Conservation (phyloP, 2,113 vertebrate genomes). For the Mobula birostris region DNA sequence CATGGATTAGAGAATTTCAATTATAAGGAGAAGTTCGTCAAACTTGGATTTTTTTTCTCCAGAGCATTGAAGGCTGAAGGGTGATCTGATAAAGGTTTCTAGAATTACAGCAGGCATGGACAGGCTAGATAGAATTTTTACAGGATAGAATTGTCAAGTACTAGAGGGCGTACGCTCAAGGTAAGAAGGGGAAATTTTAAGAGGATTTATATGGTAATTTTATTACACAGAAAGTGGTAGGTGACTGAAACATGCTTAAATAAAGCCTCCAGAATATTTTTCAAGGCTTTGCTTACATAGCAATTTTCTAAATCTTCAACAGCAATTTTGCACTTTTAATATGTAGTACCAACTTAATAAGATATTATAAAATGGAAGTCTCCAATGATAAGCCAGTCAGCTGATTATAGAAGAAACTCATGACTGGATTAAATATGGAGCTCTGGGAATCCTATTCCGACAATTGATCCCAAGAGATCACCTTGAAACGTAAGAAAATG, state of each 20-base stretch:
- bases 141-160: too few species aligned
- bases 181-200: too few species aligned
- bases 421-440: background rate
- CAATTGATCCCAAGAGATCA: background rate
- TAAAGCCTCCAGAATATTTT: background rate
- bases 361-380: background rate
- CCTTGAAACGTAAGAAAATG: background rate
- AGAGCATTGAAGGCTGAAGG: too few species aligned
- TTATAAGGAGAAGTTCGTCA: too few species aligned
- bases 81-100: too few species aligned
- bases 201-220: too few species aligned
- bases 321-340: background rate
- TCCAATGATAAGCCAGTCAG: background rate
- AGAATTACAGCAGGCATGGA: too few species aligned
- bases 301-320: background rate
- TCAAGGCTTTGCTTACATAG: background rate
- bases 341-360: background rate
- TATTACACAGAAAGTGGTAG: too few species aligned
- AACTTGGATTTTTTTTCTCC: too few species aligned
- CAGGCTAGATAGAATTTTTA: too few species aligned
- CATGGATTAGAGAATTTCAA: too few species aligned
- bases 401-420: background rate
- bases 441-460: background rate
- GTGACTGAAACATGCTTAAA: background rate
- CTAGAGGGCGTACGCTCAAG: too few species aligned